phyloP scores from a whole-genome alignment of 2,113 vertebrate genomes.

The Pholis gunnellus region DNA sequence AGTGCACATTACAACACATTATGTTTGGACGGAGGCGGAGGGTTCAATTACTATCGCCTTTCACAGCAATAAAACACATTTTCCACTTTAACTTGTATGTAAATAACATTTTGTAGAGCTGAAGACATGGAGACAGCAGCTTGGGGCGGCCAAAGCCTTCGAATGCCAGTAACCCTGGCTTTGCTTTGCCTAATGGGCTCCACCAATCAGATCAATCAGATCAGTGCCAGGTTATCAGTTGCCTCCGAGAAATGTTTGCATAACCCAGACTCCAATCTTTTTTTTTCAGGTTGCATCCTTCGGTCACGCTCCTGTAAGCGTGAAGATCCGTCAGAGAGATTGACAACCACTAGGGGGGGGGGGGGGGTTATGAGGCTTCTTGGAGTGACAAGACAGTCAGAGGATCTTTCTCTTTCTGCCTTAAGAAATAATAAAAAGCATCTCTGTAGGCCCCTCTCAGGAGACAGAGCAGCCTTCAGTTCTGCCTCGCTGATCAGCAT shows the following conservation, averaged over 20 bases:
- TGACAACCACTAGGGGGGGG: slow-evolving; percentile 40
- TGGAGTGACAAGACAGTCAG: slow-evolving; percentile 49
- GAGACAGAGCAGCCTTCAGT: slow-evolving; percentile 41
- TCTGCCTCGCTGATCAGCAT: slow-evolving; percentile 53
- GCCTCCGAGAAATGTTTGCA: slow-evolving; percentile 16
- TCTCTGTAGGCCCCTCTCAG: slow-evolving; percentile 42
- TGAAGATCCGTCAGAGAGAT: slow-evolving; percentile 53
- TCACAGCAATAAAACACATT: too few species aligned
- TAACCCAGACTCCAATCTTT: slow-evolving; percentile 23
- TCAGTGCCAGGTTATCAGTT: background rate
- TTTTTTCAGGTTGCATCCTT: slow-evolving; percentile 24
- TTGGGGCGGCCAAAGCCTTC: background rate
- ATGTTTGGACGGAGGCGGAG: too few species aligned
- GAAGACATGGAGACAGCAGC: background rate
- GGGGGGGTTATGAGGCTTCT: slow-evolving; percentile 49
- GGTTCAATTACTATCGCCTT: too few species aligned
- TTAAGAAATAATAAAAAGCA: background rate
- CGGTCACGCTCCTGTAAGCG: slow-evolving; percentile 48
- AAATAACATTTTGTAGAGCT: too few species aligned
- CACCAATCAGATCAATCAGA: background rate
- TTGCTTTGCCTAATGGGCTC: slow-evolving; percentile 4
- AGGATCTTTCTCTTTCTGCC: slow-evolving; percentile 21
- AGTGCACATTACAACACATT: background rate
- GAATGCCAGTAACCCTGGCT: background rate
- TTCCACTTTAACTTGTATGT: too few species aligned